Percentiles rank a stretch among this genome's conserved stretches.
Evolutionary conservation across 2,888 invertebrate genomes (phyloP).

Genomic region (Phalera bucephala): DNA sequence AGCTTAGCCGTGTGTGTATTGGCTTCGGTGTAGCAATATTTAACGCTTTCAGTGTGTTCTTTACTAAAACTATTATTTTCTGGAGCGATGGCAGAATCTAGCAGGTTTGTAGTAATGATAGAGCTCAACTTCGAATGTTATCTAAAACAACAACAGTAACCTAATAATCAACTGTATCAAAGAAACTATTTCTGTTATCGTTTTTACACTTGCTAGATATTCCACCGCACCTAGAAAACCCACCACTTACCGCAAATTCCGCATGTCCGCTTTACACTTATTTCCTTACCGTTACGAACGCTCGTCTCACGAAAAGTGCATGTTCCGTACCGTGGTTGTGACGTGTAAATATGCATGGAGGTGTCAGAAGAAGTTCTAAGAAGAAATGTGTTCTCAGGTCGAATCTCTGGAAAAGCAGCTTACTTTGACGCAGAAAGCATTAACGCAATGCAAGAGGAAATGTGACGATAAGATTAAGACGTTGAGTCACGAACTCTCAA

Average conservation of each 20-base stretch:
- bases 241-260: constrained; percentile 37
- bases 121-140: no score
- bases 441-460: constrained; percentile 79
- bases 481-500: constrained; percentile 82
- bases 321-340: constrained; percentile 45
- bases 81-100: no score
- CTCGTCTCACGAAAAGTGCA: constrained; percentile 58
- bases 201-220: no score
- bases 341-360: constrained; percentile 69
- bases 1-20: constrained; percentile 34
- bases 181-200: no score
- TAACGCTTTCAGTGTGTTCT: constrained; percentile 49
- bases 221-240: no score
- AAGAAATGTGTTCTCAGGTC: constrained; percentile 78
- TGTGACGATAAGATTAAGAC: constrained; percentile 82
- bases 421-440: constrained; percentile 76
- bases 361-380: constrained; percentile 58
- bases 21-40: constrained; percentile 37
- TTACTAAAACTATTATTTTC: constrained; percentile 20
- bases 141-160: no score
- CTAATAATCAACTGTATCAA: no score
- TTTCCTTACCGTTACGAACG: constrained; percentile 28
- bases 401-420: constrained; percentile 84
- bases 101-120: no score
- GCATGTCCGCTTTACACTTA: constrained; percentile 45